Conservation (phyloP, 92 coral and sea anemone genomes). For the Palythoa grandis region DNA sequence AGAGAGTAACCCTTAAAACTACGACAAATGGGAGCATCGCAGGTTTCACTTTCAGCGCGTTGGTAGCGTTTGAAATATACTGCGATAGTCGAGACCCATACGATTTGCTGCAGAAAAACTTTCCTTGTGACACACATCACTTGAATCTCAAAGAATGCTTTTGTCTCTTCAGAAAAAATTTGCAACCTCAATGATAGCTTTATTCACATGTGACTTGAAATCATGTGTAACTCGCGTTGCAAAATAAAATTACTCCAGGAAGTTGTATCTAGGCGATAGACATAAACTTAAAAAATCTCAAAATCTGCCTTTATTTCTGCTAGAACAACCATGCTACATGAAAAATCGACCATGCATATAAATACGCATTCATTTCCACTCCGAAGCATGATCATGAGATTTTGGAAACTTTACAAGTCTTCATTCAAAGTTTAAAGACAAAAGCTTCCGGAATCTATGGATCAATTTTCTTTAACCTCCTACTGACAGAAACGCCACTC, state of each 20-base stretch:
- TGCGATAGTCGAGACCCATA: not conserved
- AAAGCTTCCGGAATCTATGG: slow-evolving; percentile 17
- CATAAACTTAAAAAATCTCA: not conserved
- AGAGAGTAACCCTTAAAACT: not conserved
- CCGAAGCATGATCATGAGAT: not conserved
- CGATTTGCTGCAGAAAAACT: not conserved
- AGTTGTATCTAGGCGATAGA: not conserved
- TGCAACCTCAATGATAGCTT: not conserved
- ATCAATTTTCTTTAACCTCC: not conserved
- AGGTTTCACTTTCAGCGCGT: not conserved
- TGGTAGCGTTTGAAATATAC: not conserved
- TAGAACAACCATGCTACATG: slow-evolving; percentile 14
- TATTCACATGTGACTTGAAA: not conserved
- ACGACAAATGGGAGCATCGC: not conserved
- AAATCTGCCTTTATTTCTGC: not conserved
- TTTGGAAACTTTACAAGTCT: slow-evolving; percentile 40
- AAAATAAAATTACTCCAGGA: slow-evolving; percentile 10
- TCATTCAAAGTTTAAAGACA: not conserved
- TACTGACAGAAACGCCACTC: not conserved
- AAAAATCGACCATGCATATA: slow-evolving; percentile 34
- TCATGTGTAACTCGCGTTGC: not conserved
- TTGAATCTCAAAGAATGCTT: not conserved
- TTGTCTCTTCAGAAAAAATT: slow-evolving; percentile 4
- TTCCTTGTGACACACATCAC: not conserved
- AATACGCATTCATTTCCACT: not conserved